phyloP scores from a whole-genome alignment of 2,113 vertebrate genomes.

The Lepidiolamprologus cunningtoni region DNA sequence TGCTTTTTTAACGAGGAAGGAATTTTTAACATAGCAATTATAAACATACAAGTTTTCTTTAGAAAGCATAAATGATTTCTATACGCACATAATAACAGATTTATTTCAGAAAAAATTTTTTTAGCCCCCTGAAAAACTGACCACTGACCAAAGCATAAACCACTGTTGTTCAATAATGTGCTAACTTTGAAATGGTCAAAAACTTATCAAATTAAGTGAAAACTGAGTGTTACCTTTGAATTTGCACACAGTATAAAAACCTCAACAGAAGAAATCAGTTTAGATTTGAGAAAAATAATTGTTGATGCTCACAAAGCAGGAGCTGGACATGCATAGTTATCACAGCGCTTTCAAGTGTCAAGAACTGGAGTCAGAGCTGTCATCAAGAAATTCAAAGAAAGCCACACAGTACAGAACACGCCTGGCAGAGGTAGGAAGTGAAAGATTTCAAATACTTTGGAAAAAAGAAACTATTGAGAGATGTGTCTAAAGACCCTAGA shows the following conservation, averaged over 20 bases:
- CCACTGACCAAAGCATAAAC: neutral
- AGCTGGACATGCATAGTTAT: neutral
- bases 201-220: neutral
- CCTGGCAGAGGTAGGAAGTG: neutral
- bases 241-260: neutral
- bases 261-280: neutral
- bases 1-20: neutral
- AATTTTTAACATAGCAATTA: neutral
- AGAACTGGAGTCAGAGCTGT: neutral
- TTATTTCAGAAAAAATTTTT: neutral
- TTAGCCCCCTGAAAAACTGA: neutral
- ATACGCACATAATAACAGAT: neutral
- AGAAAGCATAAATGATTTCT: neutral
- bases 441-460: neutral
- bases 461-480: neutral
- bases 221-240: neutral
- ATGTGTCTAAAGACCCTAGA: neutral
- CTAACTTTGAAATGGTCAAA: neutral
- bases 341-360: neutral
- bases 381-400: neutral
- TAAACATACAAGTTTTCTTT: neutral
- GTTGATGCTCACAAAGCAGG: neutral
- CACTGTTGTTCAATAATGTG: neutral
- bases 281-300: neutral
- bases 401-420: neutral